These are phyloP conservation scores for Leucophenga montana DNA, from an alignment of 2,888 invertebrate species.

Conservation along the genomic window DNA sequence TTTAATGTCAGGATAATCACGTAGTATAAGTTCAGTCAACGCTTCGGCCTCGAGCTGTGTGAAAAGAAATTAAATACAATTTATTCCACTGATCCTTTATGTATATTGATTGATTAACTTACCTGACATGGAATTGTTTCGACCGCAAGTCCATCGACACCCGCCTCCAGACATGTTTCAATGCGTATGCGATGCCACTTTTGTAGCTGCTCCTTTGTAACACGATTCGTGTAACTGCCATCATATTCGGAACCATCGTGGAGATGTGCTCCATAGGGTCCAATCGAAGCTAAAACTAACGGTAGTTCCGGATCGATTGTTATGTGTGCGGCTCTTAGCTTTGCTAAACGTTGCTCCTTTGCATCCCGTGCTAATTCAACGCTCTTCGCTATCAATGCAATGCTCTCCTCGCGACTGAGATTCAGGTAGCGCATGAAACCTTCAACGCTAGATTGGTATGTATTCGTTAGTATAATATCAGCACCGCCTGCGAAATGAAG, in stretches of 20 bases:
- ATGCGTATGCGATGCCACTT: slow-evolving; percentile 89
- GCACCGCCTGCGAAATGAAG: slow-evolving; percentile 80
- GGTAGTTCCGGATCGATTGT: slow-evolving; percentile 41
- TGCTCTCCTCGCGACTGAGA: slow-evolving; percentile 79
- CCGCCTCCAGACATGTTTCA: slow-evolving; percentile 81
- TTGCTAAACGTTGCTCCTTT: slow-evolving; percentile 76
- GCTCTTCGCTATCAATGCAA: slow-evolving; percentile 81
- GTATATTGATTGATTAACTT: slow-evolving; percentile 16
- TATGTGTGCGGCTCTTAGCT: slow-evolving; percentile 50
- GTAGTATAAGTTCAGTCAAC: slow-evolving; percentile 81
- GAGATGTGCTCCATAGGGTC: slow-evolving; percentile 91
- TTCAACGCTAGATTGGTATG: slow-evolving; percentile 88
- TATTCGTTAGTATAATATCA: slow-evolving; percentile 89
- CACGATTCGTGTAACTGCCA: slow-evolving; percentile 81
- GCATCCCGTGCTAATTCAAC: slow-evolving; percentile 84
- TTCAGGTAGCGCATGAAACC: slow-evolving; percentile 84
- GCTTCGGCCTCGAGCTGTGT: slow-evolving; percentile 82
- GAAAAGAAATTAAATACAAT: background rate
- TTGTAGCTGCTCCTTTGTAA: slow-evolving; percentile 78
- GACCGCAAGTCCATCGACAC: slow-evolving; percentile 87
- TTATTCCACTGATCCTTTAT: background rate
- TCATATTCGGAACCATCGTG: slow-evolving; percentile 93
- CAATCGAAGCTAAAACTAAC: slow-evolving; percentile 88
- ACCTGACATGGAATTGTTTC: slow-evolving; percentile 90
- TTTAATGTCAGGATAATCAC: slow-evolving; percentile 81